Percentiles rank a stretch among this genome's conserved stretches.
These are phyloP conservation scores for Bimastos eiseni DNA, from an alignment of 2,888 invertebrate species.

Conservation along the genomic window DNA sequence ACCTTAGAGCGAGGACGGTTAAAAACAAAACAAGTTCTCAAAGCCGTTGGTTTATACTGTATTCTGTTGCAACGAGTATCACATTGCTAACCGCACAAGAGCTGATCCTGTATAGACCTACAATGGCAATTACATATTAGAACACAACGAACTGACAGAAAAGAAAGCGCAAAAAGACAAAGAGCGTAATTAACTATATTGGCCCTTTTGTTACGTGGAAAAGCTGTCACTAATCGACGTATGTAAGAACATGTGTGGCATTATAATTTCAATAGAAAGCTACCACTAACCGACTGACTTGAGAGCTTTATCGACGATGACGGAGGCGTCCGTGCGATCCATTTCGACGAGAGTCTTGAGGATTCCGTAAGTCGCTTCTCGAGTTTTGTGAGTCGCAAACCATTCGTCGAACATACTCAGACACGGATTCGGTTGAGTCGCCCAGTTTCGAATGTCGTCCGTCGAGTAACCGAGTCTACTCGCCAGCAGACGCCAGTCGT, in stretches of 20 bases:
- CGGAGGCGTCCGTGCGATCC: conserved; percentile 53
- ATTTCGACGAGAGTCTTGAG: conserved; percentile 56
- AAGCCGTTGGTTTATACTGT: too few relatives aligned
- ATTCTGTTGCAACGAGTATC: neutral
- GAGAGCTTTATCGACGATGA: conserved; percentile 57
- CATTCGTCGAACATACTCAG: conserved; percentile 59
- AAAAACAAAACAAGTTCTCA: too few relatives aligned
- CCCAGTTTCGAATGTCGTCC: conserved; percentile 57
- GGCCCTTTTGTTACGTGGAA: too few relatives aligned
- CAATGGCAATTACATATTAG: too few relatives aligned
- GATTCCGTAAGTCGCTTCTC: conserved; percentile 53
- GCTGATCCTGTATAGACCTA: too few relatives aligned
- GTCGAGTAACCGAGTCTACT: conserved; percentile 56
- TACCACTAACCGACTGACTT: conserved; percentile 45
- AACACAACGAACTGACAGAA: too few relatives aligned
- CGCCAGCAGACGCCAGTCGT: conserved; percentile 58
- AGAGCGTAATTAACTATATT: too few relatives aligned
- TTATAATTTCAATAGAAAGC: neutral
- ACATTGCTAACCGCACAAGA: too few relatives aligned
- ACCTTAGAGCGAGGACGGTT: too few relatives aligned
- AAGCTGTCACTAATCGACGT: too few relatives aligned
- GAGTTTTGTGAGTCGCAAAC: conserved; percentile 57
- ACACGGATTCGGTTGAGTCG: conserved; percentile 56
- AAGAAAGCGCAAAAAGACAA: too few relatives aligned
- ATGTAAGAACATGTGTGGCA: too few relatives aligned